Evolutionary conservation across 2,888 invertebrate species (phyloP).

Genomic region (Trichogramma evanescens): DNA sequence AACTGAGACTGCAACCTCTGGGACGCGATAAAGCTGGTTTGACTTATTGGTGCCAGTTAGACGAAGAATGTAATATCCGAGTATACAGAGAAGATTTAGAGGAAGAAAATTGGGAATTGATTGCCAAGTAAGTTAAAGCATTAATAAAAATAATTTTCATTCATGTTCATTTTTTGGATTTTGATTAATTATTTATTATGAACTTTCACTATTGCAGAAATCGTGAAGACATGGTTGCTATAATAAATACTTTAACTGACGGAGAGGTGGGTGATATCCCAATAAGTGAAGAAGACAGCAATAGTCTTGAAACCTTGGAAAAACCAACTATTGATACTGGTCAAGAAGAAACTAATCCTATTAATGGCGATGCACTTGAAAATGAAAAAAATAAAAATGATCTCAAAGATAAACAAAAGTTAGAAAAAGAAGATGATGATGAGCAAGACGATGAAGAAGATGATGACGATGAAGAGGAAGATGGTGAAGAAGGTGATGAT

Average conservation of each 20-base stretch:
- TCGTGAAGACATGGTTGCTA: slow-evolving; percentile 70
- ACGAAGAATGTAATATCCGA: slow-evolving; percentile 80
- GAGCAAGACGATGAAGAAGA: slow-evolving; percentile 31
- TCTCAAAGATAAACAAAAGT: slow-evolving; percentile 22
- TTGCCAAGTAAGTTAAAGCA: slow-evolving; percentile 64
- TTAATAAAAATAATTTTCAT: neutral
- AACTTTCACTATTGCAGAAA: slow-evolving; percentile 51
- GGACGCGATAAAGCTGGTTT: slow-evolving; percentile 87
- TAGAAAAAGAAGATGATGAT: slow-evolving; percentile 27
- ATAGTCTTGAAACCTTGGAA: slow-evolving; percentile 53
- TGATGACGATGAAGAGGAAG: slow-evolving; percentile 28
- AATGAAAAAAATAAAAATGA: slow-evolving; percentile 31
- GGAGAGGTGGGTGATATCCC: slow-evolving; percentile 62
- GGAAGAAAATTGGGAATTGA: slow-evolving; percentile 90
- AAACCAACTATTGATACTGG: slow-evolving; percentile 55
- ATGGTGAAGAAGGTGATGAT: slow-evolving; percentile 26
- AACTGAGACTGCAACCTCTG: slow-evolving; percentile 79
- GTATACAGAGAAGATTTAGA: slow-evolving; percentile 94
- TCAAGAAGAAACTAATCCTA: slow-evolving; percentile 36
- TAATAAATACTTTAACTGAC: slow-evolving; percentile 68
- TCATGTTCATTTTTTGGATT: neutral
- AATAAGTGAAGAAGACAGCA: slow-evolving; percentile 61
- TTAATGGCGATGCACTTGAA: slow-evolving; percentile 25
- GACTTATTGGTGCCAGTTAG: slow-evolving; percentile 89
- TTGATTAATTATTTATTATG: neutral